Conservation (phyloP, 2,113 vertebrate species). For the Vanacampus margaritifer region DNA sequence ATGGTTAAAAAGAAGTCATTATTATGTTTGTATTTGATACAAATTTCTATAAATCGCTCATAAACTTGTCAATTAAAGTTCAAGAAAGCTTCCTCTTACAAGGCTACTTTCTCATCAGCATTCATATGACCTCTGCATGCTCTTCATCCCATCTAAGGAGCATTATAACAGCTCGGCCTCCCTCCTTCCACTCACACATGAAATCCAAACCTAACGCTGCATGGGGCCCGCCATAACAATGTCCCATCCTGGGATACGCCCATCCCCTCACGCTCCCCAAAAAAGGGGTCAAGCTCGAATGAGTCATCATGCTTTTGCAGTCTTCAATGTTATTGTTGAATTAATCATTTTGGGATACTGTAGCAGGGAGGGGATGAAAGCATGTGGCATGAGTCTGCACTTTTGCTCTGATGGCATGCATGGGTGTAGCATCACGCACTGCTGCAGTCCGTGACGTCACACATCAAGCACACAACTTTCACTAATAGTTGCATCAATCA, state of each 20-base stretch:
- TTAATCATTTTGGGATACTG: background rate
- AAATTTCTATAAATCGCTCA: no score
- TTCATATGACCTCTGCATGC: slow-evolving; percentile 32
- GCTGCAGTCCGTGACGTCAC: slow-evolving; percentile 36
- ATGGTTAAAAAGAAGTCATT: no score
- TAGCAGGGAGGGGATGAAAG: background rate
- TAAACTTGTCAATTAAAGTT: no score
- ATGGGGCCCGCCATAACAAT: slow-evolving; percentile 23
- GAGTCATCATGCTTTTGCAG: slow-evolving; percentile 29
- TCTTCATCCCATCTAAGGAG: slow-evolving; percentile 11
- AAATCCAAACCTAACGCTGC: slow-evolving; percentile 36
- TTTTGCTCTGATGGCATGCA: slow-evolving; percentile 24
- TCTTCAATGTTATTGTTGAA: background rate
- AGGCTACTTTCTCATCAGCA: background rate
- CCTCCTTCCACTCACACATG: slow-evolving; percentile 22
- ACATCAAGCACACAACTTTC: slow-evolving; percentile 3
- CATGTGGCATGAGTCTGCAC: slow-evolving; percentile 56
- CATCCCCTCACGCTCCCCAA: slow-evolving; percentile 45
- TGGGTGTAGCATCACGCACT: slow-evolving; percentile 20
- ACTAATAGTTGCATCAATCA: slow-evolving; percentile 7
- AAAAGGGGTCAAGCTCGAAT: slow-evolving; percentile 55
- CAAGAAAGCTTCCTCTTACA: no score
- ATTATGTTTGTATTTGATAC: no score
- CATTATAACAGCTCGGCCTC: slow-evolving; percentile 14
- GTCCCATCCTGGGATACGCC: slow-evolving; percentile 51